These are phyloP conservation scores for Narcine bancroftii DNA, from an alignment of 2,113 vertebrate genomes.

Conservation along the genomic window DNA sequence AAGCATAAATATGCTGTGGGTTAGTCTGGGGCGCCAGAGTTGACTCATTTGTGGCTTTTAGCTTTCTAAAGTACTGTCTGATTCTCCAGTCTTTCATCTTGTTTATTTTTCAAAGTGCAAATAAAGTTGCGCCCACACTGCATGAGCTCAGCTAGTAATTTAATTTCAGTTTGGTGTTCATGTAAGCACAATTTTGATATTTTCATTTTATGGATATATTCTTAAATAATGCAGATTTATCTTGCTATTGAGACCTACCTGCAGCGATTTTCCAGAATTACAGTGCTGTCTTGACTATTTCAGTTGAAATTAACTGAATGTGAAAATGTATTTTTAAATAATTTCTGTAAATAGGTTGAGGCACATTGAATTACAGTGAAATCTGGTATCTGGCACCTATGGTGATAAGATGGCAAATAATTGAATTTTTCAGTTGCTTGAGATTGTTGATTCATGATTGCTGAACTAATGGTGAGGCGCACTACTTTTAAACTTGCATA, in stretches of 20 bases:
- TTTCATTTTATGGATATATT: not conserved
- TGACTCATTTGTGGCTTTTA: slow-evolving; percentile 33
- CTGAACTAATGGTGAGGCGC: no score
- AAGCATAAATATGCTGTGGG: not conserved
- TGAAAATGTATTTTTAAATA: not conserved
- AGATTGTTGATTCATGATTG: no score
- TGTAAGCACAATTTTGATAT: not conserved
- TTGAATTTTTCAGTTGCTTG: no score
- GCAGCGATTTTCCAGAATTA: not conserved
- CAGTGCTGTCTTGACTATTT: not conserved
- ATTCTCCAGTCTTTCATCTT: slow-evolving; percentile 7
- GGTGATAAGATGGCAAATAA: no score
- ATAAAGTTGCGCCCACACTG: not conserved
- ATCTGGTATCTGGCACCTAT: no score
- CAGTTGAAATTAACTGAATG: not conserved
- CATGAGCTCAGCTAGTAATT: slow-evolving; percentile 20
- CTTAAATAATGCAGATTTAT: not conserved
- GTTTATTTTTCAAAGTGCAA: slow-evolving; percentile 27
- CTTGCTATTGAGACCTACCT: not conserved
- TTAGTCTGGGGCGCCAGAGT: not conserved
- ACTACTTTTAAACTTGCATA: no score
- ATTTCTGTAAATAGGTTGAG: not conserved
- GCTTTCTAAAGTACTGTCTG: slow-evolving; percentile 24
- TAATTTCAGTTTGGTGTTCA: not conserved
- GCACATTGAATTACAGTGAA: no score